phyloP scores from a whole-genome alignment of 2,113 vertebrate species.

The Anguilla japonica region DNA sequence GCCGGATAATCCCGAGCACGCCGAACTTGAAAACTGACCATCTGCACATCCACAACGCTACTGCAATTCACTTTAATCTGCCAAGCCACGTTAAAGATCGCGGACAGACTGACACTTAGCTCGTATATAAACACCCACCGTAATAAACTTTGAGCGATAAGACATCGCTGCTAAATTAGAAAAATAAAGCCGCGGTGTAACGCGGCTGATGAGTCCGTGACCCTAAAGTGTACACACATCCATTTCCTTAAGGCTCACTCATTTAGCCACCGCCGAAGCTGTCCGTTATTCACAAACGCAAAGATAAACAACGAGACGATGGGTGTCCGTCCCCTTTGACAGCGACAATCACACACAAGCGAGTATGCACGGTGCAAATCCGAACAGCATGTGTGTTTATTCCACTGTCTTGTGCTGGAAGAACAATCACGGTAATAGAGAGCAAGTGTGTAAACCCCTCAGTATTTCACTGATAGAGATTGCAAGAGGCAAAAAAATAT shows the following conservation, averaged over 20 bases:
- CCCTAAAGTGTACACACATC: neutral
- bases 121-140: neutral
- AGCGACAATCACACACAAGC: conserved; percentile 15
- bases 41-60: neutral
- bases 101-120: neutral
- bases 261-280: neutral
- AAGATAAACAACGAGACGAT: neutral
- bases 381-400: conserved; percentile 26
- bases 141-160: neutral
- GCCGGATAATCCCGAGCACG: neutral
- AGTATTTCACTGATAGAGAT: conserved; percentile 26
- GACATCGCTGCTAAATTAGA: neutral
- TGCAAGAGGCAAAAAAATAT: conserved; percentile 18
- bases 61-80: neutral
- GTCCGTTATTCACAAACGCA: neutral
- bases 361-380: conserved; percentile 7
- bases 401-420: neutral
- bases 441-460: conserved; percentile 23
- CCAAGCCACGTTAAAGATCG: neutral
- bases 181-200: neutral
- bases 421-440: conserved; percentile 15
- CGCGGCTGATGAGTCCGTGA: conserved; percentile 6
- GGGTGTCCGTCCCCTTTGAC: conserved; percentile 12
- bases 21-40: conserved; percentile 19
- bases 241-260: conserved; percentile 25